Evolutionary conservation across 2,113 vertebrate genomes (phyloP).

Genomic region (Anolis sagrei): DNA sequence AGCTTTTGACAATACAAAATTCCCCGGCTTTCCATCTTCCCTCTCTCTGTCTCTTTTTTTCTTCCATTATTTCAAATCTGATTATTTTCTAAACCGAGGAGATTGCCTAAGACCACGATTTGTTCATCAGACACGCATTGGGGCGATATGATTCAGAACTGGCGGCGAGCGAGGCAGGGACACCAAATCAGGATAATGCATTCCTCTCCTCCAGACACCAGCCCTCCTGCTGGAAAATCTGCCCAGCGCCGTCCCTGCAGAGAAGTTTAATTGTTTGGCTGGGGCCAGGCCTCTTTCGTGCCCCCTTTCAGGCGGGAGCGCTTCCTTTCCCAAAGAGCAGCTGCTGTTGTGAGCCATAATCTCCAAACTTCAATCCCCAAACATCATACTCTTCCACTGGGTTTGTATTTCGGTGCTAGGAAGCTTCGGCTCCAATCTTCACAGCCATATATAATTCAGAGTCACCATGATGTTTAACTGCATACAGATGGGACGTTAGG

Average conservation of each 20-base stretch:
- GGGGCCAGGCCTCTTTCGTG: too few relatives aligned
- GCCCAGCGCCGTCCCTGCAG: slow-evolving; percentile 8
- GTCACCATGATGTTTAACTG: too few relatives aligned
- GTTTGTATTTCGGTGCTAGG: too few relatives aligned
- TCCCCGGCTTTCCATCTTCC: background rate
- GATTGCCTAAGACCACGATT: slow-evolving; percentile 26
- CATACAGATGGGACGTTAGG: too few relatives aligned
- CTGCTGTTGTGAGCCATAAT: background rate
- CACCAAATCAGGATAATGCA: slow-evolving; percentile 31
- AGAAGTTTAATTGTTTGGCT: slow-evolving; percentile 23
- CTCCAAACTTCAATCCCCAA: background rate
- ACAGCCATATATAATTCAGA: too few relatives aligned
- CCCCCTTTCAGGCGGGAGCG: background rate
- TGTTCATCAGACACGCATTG: slow-evolving; percentile 32
- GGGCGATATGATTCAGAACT: slow-evolving; percentile 32
- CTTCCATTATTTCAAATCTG: slow-evolving; percentile 24
- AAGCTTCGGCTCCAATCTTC: too few relatives aligned
- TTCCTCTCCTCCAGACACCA: slow-evolving; percentile 9
- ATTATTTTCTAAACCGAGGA: slow-evolving; percentile 32
- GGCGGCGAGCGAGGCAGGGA: background rate
- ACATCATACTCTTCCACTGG: background rate
- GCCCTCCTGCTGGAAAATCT: slow-evolving; percentile 28
- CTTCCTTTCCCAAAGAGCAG: background rate
- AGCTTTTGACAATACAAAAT: too few relatives aligned
- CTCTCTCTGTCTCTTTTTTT: too few relatives aligned